Evolutionary conservation across 2,888 invertebrate species (phyloP), one percentile per base, ranked within the genome.

Genomic region (Apodemia zela): DNA sequence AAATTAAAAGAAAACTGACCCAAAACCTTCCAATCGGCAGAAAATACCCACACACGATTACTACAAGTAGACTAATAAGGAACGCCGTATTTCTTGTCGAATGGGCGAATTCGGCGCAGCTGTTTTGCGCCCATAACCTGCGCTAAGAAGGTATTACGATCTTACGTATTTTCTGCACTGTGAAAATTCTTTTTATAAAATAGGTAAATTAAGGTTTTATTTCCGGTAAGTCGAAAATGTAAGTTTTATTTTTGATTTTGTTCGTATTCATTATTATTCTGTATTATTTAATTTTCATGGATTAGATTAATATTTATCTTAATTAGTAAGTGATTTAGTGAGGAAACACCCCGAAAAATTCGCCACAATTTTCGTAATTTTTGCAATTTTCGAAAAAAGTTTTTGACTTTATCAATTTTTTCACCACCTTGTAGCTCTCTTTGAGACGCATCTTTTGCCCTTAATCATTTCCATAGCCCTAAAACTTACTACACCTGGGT

Each of bases 61-160:
- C 67, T 69, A 72, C 71, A 80, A 75, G 76, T 70, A 76, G 73
- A 76, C 80, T 83, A 84, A 86, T 86, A 84, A 85, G 84, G 73
- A 68, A 74, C 68, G 75, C 72, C 78, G 78, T 86, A 85, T 84
- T 85, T 86, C 80, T 81, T 73, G 70, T 68, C 70, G 70, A 77
- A 84, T 79, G 81, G 79, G 82, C 76, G 81, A 82, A 84, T 81
- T 80, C 69, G 73, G 76, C 79, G 69, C 86, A 85, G 81, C 81
- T 84, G 85, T 72, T 77, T 75, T 74, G 73, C 67, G 73, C 71
- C 77, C 76, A 74, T 80, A 79, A 80, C 75, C 74, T 74, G 74
- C 18, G 58, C 63, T 63, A 58, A 59, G 59, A 59, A 63, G 63
- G 63, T 63, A 63, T 63, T 63, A 63, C 58, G 59, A 63, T 49